These are phyloP conservation scores for Hestina assimilis DNA, from an alignment of 1,140 invertebrate species.

Conservation along the genomic window DNA sequence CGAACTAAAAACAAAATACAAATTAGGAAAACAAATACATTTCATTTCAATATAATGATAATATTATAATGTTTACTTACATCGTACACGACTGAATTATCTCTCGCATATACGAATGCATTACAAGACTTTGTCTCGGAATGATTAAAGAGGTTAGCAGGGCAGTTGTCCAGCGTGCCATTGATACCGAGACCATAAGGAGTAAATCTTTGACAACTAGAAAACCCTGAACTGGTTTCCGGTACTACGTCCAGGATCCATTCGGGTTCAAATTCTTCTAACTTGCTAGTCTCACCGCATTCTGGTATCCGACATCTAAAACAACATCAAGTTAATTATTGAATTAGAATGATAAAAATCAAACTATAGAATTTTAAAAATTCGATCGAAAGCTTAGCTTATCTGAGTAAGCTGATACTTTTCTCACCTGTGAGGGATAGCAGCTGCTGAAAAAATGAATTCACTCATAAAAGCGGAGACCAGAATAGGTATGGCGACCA, in stretches of 20 bases:
- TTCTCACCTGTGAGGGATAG: constrained; percentile 78
- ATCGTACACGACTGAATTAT: constrained; percentile 51
- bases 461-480: constrained; percentile 77
- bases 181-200: background rate
- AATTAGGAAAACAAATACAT: background rate
- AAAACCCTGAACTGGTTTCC: constrained; percentile 11
- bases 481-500: constrained; percentile 77
- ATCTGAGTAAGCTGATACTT: no score
- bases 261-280: constrained; percentile 56
- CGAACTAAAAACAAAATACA: constrained; percentile 30
- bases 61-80: constrained; percentile 24
- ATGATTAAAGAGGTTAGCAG: constrained; percentile 34
- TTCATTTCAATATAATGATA: background rate
- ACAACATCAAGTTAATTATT: no score
- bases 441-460: constrained; percentile 80
- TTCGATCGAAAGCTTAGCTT: no score
- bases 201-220: constrained; percentile 34
- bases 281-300: constrained; percentile 66
- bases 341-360: no score
- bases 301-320: constrained; percentile 81
- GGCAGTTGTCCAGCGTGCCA: constrained; percentile 26
- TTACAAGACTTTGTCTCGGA: constrained; percentile 28
- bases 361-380: no score
- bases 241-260: constrained; percentile 79
- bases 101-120: constrained; percentile 29